A percentile compares a stretch with the other conserved stretches of the same genome.
phyloP scores from a whole-genome alignment of 2,888 invertebrate species.

The Thera britannica region DNA sequence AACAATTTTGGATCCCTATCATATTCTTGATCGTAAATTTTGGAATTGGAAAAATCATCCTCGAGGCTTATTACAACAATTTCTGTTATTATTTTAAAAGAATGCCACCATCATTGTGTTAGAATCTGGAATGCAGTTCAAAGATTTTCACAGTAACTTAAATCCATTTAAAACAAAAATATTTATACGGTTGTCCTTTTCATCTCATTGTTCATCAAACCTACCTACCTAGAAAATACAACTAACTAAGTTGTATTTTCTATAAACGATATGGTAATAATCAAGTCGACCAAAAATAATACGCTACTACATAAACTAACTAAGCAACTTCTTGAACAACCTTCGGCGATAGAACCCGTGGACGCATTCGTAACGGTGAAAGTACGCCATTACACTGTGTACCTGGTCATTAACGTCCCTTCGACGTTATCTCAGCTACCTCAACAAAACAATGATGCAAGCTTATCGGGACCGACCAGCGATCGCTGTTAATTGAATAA shows the following conservation, averaged over 20 bases:
- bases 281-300: not conserved
- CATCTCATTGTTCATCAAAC: not conserved
- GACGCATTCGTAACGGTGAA: slow-evolving; percentile 55
- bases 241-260: not conserved
- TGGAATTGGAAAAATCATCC: slow-evolving; percentile 22
- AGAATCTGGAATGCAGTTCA: not conserved
- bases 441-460: slow-evolving; percentile 38
- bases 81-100: slow-evolving; percentile 8
- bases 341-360: slow-evolving; percentile 49
- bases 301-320: slow-evolving; percentile 3
- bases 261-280: not conserved
- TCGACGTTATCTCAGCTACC: slow-evolving; percentile 42
- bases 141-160: too few relatives aligned
- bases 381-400: slow-evolving; percentile 51
- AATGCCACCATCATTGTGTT: not conserved
- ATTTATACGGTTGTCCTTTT: not conserved
- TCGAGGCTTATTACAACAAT: slow-evolving; percentile 12
- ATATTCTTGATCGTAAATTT: slow-evolving; percentile 33
- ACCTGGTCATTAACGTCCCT: slow-evolving; percentile 45
- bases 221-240: too few relatives aligned
- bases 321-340: slow-evolving; percentile 43
- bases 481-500: slow-evolving; percentile 67
- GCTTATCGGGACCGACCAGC: slow-evolving; percentile 41
- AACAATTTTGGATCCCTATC: slow-evolving; percentile 39
- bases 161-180: too few relatives aligned